These are phyloP conservation scores for Caenorhabditis inopinata DNA, from an alignment of 1,140 invertebrate species.

Conservation along the genomic window DNA sequence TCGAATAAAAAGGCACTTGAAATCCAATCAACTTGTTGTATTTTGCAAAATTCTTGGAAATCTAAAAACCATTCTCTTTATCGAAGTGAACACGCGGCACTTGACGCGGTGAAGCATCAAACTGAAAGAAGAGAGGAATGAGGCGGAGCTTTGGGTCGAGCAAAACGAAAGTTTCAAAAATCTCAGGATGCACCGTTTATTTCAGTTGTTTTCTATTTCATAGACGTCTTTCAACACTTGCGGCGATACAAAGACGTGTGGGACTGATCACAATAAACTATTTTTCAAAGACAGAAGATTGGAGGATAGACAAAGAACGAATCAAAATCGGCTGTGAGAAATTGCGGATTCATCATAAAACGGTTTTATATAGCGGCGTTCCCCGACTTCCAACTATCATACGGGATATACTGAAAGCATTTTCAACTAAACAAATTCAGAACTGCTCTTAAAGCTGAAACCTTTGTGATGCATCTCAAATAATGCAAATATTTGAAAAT, in stretches of 20 bases:
- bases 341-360: slow-evolving; percentile 28
- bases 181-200: background rate
- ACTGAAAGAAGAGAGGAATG: background rate
- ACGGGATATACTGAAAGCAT: background rate
- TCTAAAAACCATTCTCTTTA: background rate
- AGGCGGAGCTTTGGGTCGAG: background rate
- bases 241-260: background rate
- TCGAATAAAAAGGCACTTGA: slow-evolving; percentile 2
- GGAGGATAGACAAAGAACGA: slow-evolving; percentile 1
- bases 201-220: slow-evolving; percentile 19
- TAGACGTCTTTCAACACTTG: slow-evolving; percentile 15
- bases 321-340: slow-evolving; percentile 19
- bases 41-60: background rate
- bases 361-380: background rate
- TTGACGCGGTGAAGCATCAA: background rate
- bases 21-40: background rate
- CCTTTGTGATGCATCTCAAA: too few species aligned
- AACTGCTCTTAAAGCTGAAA: too few species aligned
- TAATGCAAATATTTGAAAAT: too few species aligned
- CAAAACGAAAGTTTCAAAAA: slow-evolving; percentile 30
- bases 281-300: slow-evolving; percentile 2
- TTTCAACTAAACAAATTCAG: background rate
- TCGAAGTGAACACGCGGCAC: background rate
- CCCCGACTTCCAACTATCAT: background rate
- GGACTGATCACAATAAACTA: slow-evolving; percentile 29